Conservation (phyloP, 2,797 vertebrate species). For the Clarias laeviceps region DNA sequence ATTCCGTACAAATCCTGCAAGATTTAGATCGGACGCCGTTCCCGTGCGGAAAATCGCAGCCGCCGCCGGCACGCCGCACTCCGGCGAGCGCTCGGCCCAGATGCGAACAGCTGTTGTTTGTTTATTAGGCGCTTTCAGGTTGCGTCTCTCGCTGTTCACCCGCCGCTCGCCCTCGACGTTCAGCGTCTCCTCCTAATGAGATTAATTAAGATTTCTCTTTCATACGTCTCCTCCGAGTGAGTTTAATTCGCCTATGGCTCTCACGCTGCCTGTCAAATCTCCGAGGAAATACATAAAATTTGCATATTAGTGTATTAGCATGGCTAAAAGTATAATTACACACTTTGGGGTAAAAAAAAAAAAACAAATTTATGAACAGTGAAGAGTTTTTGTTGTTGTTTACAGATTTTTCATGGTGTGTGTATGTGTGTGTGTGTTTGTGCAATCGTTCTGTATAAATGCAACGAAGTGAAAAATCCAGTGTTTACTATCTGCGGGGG, state of each 20-base stretch:
- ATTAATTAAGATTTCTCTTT: conserved; percentile 43
- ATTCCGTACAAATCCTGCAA: not conserved
- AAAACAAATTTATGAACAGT: not conserved
- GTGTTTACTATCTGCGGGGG: not conserved
- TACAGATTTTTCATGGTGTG: not conserved
- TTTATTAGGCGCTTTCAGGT: conserved; percentile 2
- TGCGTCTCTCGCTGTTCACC: not conserved
- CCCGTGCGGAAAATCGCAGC: not conserved
- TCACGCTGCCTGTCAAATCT: not conserved
- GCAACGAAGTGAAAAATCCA: not conserved
- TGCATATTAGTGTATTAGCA: not conserved
- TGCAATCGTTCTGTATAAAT: not conserved
- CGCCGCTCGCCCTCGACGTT: not conserved
- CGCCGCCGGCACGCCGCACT: not conserved
- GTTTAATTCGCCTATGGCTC: not conserved
- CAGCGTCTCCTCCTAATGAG: conserved; percentile 23
- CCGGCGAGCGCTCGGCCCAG: not conserved
- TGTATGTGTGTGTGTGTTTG: too few relatives aligned
- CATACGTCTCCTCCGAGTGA: conserved; percentile 11
- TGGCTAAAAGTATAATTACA: not conserved
- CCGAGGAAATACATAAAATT: not conserved
- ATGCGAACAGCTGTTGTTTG: conserved; percentile 27
- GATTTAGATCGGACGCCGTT: not conserved
- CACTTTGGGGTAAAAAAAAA: not conserved
- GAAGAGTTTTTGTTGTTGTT: not conserved